Conservation (phyloP, 2,797 vertebrate genomes). For the Prunella strophiata region DNA sequence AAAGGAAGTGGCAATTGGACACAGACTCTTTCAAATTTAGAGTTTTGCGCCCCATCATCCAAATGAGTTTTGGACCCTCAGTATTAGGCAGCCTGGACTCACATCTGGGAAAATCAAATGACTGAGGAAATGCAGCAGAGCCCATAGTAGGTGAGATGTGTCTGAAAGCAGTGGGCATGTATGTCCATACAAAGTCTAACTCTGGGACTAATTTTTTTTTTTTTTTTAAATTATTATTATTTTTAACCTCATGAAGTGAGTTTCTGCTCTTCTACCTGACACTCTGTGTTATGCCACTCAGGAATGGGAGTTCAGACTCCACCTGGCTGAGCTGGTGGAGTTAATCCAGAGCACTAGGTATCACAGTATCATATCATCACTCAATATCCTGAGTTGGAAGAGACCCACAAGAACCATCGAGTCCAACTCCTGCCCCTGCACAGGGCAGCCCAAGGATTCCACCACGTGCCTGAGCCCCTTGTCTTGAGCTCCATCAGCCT, state of each 20-base stretch:
- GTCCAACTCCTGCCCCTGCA: not conserved
- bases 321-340: not conserved
- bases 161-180: not conserved
- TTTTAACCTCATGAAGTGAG: fast-evolving
- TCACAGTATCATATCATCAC: no score
- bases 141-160: fast-evolving
- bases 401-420: fast-evolving
- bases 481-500: not conserved
- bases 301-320: not conserved
- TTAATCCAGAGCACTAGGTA: not conserved
- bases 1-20: not conserved
- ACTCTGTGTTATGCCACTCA: fast-evolving
- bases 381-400: not conserved
- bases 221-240: no score
- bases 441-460: not conserved
- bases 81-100: not conserved
- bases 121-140: not conserved
- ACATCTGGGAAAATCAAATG: not conserved
- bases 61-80: not conserved
- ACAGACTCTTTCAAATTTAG: not conserved
- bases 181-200: fast-evolving
- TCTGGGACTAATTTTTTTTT: not conserved
- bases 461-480: fast-evolving
- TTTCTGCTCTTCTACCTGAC: not conserved
- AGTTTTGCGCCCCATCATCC: not conserved